These are phyloP conservation scores for Gerris buenoi DNA, from an alignment of 1,140 invertebrate species.

Conservation along the genomic window DNA sequence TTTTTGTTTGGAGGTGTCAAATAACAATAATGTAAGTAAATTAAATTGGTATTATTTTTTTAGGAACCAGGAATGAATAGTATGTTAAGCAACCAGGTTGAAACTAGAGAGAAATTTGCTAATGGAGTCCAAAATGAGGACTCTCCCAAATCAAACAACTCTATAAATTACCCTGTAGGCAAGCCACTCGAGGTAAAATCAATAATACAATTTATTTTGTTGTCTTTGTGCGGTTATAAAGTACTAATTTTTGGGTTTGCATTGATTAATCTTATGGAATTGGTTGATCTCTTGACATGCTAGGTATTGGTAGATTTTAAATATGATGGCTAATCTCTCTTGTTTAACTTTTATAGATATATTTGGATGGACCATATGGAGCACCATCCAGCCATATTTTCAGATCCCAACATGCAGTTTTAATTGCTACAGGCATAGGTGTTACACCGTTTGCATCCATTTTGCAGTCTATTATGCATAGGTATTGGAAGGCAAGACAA, in stretches of 20 bases:
- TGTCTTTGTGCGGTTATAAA: too few relatives aligned
- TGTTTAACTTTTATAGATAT: too few relatives aligned
- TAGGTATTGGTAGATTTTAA: too few relatives aligned
- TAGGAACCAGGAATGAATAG: not conserved
- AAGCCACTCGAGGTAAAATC: slow-evolving; percentile 66
- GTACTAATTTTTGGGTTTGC: too few relatives aligned
- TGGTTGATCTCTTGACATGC: too few relatives aligned
- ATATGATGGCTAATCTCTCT: too few relatives aligned
- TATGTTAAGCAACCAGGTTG: not conserved
- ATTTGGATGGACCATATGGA: slow-evolving; percentile 86
- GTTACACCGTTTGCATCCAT: slow-evolving; percentile 96
- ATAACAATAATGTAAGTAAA: too few relatives aligned
- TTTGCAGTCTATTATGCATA: slow-evolving; percentile 83
- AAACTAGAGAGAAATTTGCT: slow-evolving; percentile 20
- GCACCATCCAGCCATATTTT: slow-evolving; percentile 90
- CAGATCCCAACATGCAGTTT: slow-evolving; percentile 79
- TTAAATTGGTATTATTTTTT: too few relatives aligned
- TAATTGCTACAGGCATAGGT: slow-evolving; percentile 90
- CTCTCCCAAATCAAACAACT: slow-evolving; percentile 13
- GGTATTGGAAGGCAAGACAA: slow-evolving; percentile 72
- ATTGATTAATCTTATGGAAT: too few relatives aligned
- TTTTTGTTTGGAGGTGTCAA: too few relatives aligned
- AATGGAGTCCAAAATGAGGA: slow-evolving; percentile 17
- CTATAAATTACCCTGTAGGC: slow-evolving; percentile 54
- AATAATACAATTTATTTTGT: too few relatives aligned